Evolutionary conservation across 2,888 invertebrate species (phyloP).

Genomic region (Neoitamus cyanurus): DNA sequence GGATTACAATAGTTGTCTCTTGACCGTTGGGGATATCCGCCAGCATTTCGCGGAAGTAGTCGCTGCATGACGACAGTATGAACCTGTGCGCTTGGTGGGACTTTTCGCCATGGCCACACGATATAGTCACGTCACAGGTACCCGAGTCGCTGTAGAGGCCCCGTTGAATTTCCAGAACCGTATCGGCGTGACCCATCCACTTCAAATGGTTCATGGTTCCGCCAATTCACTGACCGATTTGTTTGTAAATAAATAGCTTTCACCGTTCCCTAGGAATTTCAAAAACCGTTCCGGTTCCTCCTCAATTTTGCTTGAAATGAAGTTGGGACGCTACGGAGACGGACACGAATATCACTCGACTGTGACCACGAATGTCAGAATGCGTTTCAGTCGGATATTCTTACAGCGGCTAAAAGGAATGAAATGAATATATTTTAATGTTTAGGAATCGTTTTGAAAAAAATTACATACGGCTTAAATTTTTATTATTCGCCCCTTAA

Average conservation of each 20-base stretch:
- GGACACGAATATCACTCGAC: background rate
- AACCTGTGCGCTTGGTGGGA: constrained; percentile 63
- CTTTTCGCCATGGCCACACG: constrained; percentile 58
- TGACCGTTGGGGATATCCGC: constrained; percentile 61
- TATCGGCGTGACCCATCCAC: constrained; percentile 65
- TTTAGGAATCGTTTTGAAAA: too few relatives aligned
- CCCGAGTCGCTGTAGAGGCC: constrained; percentile 59
- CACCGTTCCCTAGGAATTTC: constrained; percentile 41
- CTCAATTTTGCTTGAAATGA: constrained; percentile 31
- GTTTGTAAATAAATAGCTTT: constrained; percentile 6
- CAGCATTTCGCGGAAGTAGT: constrained; percentile 61
- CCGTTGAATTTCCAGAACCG: constrained; percentile 64
- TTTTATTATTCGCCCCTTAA: too few relatives aligned
- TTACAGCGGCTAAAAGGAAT: background rate
- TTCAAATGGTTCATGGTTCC: constrained; percentile 62
- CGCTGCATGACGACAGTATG: constrained; percentile 63
- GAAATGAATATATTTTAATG: background rate
- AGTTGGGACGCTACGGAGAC: constrained; percentile 27
- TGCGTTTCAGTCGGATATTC: background rate
- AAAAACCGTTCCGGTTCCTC: constrained; percentile 41
- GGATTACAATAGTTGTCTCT: constrained; percentile 61
- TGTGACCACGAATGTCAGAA: background rate
- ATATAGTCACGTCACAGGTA: constrained; percentile 62
- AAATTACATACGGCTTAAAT: too few relatives aligned
- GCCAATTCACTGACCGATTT: background rate